These are phyloP conservation scores for Drosophila parabipectinata DNA, from an alignment of 1,140 invertebrate genomes.

Conservation along the genomic window DNA sequence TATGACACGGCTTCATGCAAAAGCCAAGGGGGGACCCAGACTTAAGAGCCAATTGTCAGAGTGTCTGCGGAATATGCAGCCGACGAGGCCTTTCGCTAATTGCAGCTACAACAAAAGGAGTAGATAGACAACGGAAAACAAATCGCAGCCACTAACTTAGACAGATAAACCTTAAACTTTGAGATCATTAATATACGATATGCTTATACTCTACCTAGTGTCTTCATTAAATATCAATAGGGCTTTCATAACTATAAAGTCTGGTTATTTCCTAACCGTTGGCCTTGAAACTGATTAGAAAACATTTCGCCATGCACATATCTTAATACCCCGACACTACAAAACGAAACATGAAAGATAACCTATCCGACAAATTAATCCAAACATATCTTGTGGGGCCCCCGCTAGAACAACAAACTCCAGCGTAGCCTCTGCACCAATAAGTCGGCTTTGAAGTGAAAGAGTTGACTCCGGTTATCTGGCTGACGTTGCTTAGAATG, in stretches of 20 bases:
- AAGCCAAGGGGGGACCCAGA: background rate
- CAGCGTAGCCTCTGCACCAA: background rate
- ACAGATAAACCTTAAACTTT: slow-evolving; percentile 5
- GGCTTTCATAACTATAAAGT: background rate
- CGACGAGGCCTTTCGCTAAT: slow-evolving; percentile 40
- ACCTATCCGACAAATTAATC: slow-evolving; percentile 11
- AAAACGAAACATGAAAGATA: slow-evolving; percentile 21
- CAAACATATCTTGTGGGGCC: background rate
- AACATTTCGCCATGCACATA: background rate
- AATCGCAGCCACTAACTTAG: slow-evolving; percentile 20
- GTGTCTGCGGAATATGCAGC: slow-evolving; percentile 27
- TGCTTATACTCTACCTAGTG: background rate
- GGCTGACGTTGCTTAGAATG: slow-evolving; percentile 33
- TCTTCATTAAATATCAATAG: background rate
- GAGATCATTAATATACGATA: background rate
- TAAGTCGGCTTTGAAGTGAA: slow-evolving; percentile 4
- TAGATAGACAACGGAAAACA: slow-evolving; percentile 10
- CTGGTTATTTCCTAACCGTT: too few species aligned
- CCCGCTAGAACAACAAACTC: background rate
- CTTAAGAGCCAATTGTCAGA: slow-evolving; percentile 24
- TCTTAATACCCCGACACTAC: background rate
- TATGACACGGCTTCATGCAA: slow-evolving; percentile 58
- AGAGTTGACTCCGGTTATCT: slow-evolving; percentile 43
- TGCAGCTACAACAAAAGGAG: slow-evolving; percentile 23
- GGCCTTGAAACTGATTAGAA: background rate